phyloP scores from a whole-genome alignment of 35 echinoderm and acorn worm species.

The Diadema setosum region DNA sequence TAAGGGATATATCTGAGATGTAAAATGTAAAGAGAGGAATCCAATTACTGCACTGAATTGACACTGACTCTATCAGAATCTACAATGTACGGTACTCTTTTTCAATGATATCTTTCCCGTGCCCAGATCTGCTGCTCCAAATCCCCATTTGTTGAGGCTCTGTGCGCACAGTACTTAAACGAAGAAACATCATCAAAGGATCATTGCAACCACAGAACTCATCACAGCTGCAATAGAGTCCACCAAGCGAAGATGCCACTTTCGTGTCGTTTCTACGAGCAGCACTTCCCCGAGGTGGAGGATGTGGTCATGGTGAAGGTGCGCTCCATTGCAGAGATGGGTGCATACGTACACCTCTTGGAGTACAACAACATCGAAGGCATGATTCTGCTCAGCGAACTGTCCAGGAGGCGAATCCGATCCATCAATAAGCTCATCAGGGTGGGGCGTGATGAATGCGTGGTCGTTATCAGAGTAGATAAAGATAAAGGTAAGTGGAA shows the following conservation, averaged over 20 bases:
- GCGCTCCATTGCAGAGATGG: constrained; percentile 96
- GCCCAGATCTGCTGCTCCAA: no score
- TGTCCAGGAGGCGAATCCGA: constrained; percentile 94
- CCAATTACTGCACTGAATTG: no score
- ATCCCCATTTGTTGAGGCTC: no score
- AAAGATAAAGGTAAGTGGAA: constrained; percentile 97
- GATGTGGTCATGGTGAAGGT: constrained; percentile 99
- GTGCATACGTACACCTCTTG: constrained; percentile 86
- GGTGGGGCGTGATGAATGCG: constrained; percentile 94
- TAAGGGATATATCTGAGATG: no score
- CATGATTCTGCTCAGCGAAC: constrained; percentile 95
- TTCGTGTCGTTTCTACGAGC: constrained; percentile 96
- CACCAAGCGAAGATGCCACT: constrained; percentile 71
- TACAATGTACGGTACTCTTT: no score
- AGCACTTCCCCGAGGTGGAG: constrained; percentile 80
- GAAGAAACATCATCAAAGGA: no score
- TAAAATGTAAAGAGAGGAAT: no score
- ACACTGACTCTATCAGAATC: no score
- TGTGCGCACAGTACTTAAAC: no score
- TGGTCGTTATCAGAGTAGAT: constrained; percentile 96
- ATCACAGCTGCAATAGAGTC: no score
- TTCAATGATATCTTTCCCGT: no score
- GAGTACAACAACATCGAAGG: constrained; percentile 97
- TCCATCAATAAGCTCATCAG: constrained; percentile 99
- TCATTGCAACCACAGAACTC: no score